phyloP scores from a whole-genome alignment of 2,797 vertebrate species.

The Sebastes oblongus region DNA sequence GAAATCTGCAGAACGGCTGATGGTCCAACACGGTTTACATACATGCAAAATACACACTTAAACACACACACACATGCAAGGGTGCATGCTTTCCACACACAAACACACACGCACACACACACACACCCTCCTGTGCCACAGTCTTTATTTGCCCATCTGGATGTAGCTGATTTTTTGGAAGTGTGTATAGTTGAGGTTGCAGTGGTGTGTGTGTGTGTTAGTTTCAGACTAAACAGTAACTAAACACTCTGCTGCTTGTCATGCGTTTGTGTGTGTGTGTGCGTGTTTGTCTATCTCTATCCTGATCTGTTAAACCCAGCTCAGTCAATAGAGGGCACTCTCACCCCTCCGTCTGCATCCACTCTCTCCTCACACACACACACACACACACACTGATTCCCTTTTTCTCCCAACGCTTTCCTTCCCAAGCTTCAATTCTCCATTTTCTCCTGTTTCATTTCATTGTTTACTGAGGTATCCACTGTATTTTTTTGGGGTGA shows the following conservation, averaged over 20 bases:
- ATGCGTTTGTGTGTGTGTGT: not conserved
- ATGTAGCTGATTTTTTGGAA: too few species aligned
- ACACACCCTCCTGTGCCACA: not conserved
- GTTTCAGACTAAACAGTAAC: slow-evolving; percentile 30
- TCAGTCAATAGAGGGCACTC: slow-evolving; percentile 75
- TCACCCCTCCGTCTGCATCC: slow-evolving; percentile 44
- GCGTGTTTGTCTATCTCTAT: not conserved
- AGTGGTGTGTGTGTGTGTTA: not conserved
- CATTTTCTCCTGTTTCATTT: slow-evolving; percentile 37
- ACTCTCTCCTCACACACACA: not conserved
- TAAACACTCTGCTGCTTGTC: slow-evolving; percentile 1
- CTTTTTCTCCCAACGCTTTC: not conserved
- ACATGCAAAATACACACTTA: slow-evolving; percentile 24
- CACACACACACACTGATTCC: slow-evolving; percentile 10
- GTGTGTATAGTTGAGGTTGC: not conserved
- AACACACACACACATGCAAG: not conserved
- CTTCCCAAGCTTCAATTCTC: slow-evolving; percentile 23
- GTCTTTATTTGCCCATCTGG: too few species aligned
- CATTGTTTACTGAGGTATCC: slow-evolving; percentile 32
- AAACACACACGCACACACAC: not conserved
- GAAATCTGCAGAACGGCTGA: slow-evolving; percentile 55
- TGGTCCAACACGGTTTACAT: slow-evolving; percentile 6
- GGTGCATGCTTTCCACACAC: not conserved
- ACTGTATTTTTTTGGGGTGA: slow-evolving; percentile 19
- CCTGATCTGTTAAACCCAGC: not conserved